These are phyloP conservation scores for Coregonus ussuriensis DNA, from an alignment of 2,797 vertebrate genomes.

Conservation along the genomic window DNA sequence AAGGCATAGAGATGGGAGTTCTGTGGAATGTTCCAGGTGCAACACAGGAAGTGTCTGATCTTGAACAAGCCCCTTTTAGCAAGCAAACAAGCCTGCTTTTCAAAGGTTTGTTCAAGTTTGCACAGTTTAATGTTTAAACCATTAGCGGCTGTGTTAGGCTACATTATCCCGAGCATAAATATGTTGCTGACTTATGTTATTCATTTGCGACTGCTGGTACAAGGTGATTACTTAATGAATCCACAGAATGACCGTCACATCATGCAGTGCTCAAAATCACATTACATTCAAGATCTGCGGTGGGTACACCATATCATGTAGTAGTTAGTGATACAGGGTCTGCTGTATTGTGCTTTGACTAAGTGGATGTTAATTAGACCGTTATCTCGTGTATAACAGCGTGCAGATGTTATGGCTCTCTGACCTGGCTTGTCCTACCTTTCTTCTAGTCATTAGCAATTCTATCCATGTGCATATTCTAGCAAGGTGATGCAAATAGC, in stretches of 20 bases:
- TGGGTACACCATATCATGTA: constrained; percentile 38
- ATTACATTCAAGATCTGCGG: constrained; percentile 59
- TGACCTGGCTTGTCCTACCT: background rate
- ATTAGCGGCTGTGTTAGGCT: background rate
- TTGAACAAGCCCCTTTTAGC: background rate
- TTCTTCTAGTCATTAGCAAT: background rate
- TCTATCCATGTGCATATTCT: constrained; percentile 18
- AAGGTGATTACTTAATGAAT: background rate
- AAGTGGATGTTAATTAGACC: background rate
- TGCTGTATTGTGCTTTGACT: background rate
- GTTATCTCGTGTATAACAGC: background rate
- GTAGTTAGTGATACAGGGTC: background rate
- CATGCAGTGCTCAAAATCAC: constrained; percentile 16
- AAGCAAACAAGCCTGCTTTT: background rate
- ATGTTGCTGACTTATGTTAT: background rate
- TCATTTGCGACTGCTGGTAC: background rate
- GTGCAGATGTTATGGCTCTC: background rate
- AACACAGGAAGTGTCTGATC: background rate
- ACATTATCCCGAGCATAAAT: background rate
- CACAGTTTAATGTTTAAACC: constrained; percentile 6
- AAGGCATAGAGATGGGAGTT: background rate
- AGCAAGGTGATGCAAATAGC: constrained; percentile 39
- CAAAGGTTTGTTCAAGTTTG: background rate
- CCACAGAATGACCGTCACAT: constrained; percentile 16
- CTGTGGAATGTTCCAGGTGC: background rate